Evolutionary conservation across 1,140 invertebrate species (phyloP), one percentile per base, ranked within the genome.

Genomic region (Pseudomyrmex cubaensis): DNA sequence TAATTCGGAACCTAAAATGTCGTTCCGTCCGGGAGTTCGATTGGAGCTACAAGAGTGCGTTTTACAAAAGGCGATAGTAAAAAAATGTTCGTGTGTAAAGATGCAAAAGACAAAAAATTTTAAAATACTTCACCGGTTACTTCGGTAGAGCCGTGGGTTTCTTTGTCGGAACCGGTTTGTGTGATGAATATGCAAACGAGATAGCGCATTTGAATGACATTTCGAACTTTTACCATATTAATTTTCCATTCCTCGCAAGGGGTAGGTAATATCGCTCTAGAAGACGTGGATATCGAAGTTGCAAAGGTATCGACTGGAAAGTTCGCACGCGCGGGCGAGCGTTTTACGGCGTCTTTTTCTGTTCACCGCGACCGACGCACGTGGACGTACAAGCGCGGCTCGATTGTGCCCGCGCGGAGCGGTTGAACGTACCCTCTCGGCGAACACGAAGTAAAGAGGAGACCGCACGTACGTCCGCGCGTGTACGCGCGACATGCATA

Each of bases 401-500:
- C 44, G 59, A 48, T 67, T 57, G 54, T 54, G 59, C 75, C 50
- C 84, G 25, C 25, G 25, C 25, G 25, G 25, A 25, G 0, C 25
- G 83, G 83, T 87, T 87, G 86, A 87, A 87, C 84, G 86, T 85
- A 85, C 86, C 56, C 77, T 82, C 77, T 82, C 73, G 52, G 61
- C 74, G 78, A 67, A 56, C 22, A 61, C 72, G 82, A 50, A 35
- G 50, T 17, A 52, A 76, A 77, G 70, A 74, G 25, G 64, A 54
- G 73, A 70, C 56, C 67, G 48, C 25, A 69, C 75, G 62, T 54
- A 74, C 52, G 62, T 59, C 63, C 63, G 74, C 69, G 57, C 73
- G 72, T 54, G 50, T 66, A 46, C 54, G 67, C 69, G 85, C 75
- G 76, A 80, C 76, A 80, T 80, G 76, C 76, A 67, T 85, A 86